These are phyloP conservation scores for Ophioninae sp. DNA, from an alignment of 2,888 invertebrate genomes.

Conservation along the genomic window DNA sequence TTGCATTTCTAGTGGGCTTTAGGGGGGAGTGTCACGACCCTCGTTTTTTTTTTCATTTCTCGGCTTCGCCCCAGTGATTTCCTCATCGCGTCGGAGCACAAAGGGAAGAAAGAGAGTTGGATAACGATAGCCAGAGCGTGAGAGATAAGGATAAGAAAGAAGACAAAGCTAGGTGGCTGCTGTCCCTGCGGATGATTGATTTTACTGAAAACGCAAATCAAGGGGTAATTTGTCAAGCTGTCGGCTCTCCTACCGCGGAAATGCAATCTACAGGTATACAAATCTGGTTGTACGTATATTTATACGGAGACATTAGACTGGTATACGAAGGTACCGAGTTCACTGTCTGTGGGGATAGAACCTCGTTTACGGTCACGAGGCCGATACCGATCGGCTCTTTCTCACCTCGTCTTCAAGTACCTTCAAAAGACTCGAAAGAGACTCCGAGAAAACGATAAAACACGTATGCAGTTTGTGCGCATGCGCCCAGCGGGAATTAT, in stretches of 20 bases:
- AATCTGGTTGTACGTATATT: background rate
- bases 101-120: background rate
- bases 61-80: no score
- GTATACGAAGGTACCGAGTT: constrained; percentile 8
- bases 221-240: constrained; percentile 80
- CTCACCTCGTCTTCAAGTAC: constrained; percentile 18
- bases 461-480: constrained; percentile 2
- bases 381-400: constrained; percentile 57
- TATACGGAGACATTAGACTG: constrained; percentile 18
- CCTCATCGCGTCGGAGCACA: background rate
- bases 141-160: background rate
- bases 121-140: constrained; percentile 4
- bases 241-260: constrained; percentile 74
- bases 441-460: constrained; percentile 60
- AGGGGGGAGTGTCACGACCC: no score
- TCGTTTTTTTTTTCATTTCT: no score
- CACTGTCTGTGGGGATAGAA: constrained; percentile 33
- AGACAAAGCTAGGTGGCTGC: constrained; percentile 34
- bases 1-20: no score
- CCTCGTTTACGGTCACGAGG: constrained; percentile 62
- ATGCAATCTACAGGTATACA: constrained; percentile 57
- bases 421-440: constrained; percentile 23
- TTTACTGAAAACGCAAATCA: constrained; percentile 80
- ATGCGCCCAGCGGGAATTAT: constrained; percentile 16
- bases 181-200: constrained; percentile 75